phyloP scores from a whole-genome alignment of 2,888 invertebrate species.

The Drosophila dives region DNA sequence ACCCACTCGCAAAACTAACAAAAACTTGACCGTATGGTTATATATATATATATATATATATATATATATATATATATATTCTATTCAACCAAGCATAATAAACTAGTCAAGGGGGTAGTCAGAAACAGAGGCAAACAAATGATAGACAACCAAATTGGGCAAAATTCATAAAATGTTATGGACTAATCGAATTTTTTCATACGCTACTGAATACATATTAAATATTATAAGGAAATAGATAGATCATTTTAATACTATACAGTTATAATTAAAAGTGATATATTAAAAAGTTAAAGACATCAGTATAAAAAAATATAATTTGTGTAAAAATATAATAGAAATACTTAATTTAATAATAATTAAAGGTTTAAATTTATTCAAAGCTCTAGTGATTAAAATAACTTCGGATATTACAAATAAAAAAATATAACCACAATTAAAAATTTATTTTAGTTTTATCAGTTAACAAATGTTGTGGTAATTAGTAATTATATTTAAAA shows the following conservation, averaged over 20 bases:
- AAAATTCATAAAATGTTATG: slow-evolving; percentile 26
- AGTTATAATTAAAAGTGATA: not conserved
- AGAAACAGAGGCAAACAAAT: slow-evolving; percentile 26
- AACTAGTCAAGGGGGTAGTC: slow-evolving; percentile 60
- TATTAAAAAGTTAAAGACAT: not conserved
- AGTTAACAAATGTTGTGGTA: not conserved
- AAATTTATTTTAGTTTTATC: too few relatives aligned
- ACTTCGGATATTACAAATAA: not conserved
- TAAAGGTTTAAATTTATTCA: not conserved
- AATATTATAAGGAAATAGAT: too few relatives aligned
- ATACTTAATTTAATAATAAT: too few relatives aligned
- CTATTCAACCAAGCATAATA: slow-evolving; percentile 52
- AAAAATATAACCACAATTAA: not conserved
- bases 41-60: slow-evolving; percentile 1
- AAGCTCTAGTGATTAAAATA: not conserved
- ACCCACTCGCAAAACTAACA: slow-evolving; percentile 71
- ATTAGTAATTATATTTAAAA: not conserved
- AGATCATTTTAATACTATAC: not conserved
- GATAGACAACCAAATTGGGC: slow-evolving; percentile 36
- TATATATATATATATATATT: slow-evolving; percentile 23
- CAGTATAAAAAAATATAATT: not conserved
- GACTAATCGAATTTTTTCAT: slow-evolving; percentile 32
- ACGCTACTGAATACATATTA: slow-evolving; percentile 28
- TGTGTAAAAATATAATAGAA: not conserved
- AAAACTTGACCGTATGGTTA: slow-evolving; percentile 66